Evolutionary conservation across 2,113 vertebrate genomes (phyloP).

Genomic region (western clawed frog (Xenopus tropicalis)): UCB_Xtro_10.0 CM004445.2:21205501-21206000

Average conservation of each 20-base stretch:
- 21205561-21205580: not conserved
- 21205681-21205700: not conserved
- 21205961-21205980: too few species aligned
- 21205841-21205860: too few species aligned
- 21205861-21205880: too few species aligned
- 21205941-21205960: too few species aligned
- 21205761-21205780: too few species aligned
- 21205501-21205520: slow-evolving; percentile 67
- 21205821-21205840: too few species aligned
- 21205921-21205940: too few species aligned
- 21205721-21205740: not conserved
- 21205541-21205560: slow-evolving; percentile 47
- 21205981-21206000: too few species aligned
- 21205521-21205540: slow-evolving; percentile 57
- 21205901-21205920: too few species aligned
- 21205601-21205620: not conserved
- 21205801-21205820: too few species aligned
- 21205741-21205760: not conserved
- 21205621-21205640: slow-evolving; percentile 5
- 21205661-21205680: not conserved
- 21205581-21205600: slow-evolving; percentile 15
- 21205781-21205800: too few species aligned
- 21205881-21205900: too few species aligned
- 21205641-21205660: not conserved
- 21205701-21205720: not conserved